These are phyloP conservation scores for Prenolepis imparis DNA, from an alignment of 2,888 invertebrate genomes.

Conservation along the genomic window DNA sequence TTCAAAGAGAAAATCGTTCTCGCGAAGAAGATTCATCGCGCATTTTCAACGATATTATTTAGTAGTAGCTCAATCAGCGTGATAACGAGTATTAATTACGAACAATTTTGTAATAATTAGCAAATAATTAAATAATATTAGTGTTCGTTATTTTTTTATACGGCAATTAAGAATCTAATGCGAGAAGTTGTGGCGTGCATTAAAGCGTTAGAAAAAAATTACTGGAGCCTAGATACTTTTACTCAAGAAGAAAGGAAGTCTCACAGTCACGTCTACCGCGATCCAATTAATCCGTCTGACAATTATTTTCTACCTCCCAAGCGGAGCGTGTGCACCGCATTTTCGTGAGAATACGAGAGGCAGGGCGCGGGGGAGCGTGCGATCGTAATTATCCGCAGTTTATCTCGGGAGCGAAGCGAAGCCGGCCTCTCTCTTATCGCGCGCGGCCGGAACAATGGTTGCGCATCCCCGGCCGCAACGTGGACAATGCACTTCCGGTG, in stretches of 20 bases:
- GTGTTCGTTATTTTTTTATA: background rate
- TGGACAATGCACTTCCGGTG: conserved; percentile 78
- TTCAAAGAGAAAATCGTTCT: background rate
- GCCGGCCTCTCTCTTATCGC: conserved; percentile 71
- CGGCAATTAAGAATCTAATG: conserved; percentile 3
- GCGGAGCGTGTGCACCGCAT: conserved; percentile 15
- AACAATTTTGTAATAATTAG: background rate
- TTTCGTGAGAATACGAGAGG: conserved; percentile 65
- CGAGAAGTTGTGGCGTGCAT: background rate
- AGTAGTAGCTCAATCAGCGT: background rate
- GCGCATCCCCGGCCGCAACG: conserved; percentile 57
- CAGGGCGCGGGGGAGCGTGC: conserved; percentile 19
- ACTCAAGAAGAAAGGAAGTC: conserved; percentile 45
- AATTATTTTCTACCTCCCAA: conserved; percentile 41
- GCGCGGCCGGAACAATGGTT: conserved; percentile 55
- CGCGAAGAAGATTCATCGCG: background rate
- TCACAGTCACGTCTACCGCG: conserved; percentile 12
- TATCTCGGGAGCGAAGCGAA: conserved; percentile 58
- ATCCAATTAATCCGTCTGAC: conserved; percentile 49
- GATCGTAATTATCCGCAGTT: conserved; percentile 62
- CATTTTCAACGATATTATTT: background rate
- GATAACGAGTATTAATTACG: background rate
- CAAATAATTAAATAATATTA: background rate
- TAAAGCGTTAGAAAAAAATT: background rate
- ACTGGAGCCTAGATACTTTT: conserved; percentile 22